These are phyloP conservation scores for Stegophylla sp. DNA, from an alignment of 2,888 invertebrate genomes.

Conservation along the genomic window DNA sequence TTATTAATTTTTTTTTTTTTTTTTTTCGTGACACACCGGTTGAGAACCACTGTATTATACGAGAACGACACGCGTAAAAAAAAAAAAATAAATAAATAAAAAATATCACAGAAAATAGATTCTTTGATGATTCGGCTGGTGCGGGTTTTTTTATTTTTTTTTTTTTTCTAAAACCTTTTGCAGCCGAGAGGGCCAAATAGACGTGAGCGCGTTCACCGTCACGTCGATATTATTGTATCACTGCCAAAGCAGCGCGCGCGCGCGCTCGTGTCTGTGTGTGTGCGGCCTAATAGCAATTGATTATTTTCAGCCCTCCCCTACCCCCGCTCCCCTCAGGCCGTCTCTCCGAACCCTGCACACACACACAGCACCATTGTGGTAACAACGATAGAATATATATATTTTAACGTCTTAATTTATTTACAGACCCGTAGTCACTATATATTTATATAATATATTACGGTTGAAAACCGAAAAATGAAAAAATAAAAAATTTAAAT, in stretches of 20 bases:
- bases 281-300: slow-evolving; percentile 37
- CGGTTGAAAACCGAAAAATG: neutral
- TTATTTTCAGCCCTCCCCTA: slow-evolving; percentile 25
- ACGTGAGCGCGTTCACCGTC: neutral
- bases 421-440: slow-evolving; percentile 3
- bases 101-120: neutral
- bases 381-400: too few relatives aligned
- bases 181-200: slow-evolving; percentile 3
- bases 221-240: slow-evolving; percentile 36
- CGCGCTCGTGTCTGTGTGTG: too few relatives aligned
- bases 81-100: neutral
- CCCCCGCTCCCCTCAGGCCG: neutral
- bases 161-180: neutral
- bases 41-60: too few relatives aligned
- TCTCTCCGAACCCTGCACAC: neutral
- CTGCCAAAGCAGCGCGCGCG: slow-evolving; percentile 35
- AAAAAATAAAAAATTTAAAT: slow-evolving; percentile 10
- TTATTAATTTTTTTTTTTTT: too few relatives aligned
- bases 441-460: too few relatives aligned
- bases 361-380: neutral
- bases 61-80: neutral
- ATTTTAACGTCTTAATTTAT: slow-evolving; percentile 20
- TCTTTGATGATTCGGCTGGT: slow-evolving; percentile 36
- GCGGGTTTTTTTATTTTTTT: neutral
- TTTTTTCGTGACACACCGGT: too few relatives aligned